Percentiles rank a stretch among this genome's conserved stretches.
phyloP scores from a whole-genome alignment of 2,113 vertebrate genomes.

The Terrapene triunguis region DNA sequence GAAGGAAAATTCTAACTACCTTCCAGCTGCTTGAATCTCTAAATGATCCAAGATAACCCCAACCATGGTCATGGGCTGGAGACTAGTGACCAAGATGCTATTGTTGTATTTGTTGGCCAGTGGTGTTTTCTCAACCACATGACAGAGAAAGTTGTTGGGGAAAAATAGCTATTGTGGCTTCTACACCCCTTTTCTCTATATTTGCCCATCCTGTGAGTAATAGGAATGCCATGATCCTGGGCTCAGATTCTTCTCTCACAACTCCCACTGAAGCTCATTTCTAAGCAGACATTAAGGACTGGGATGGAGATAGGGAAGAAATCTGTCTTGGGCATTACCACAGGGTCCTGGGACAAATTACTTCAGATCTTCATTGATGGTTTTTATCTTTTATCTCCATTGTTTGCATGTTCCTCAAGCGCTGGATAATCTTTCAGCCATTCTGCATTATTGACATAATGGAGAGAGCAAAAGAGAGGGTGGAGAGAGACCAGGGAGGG shows the following conservation, averaged over 20 bases:
- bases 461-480: neutral
- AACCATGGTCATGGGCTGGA: rapidly evolving
- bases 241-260: neutral
- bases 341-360: neutral
- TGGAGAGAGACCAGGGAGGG: neutral
- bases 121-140: neutral
- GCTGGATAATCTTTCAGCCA: neutral
- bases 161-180: neutral
- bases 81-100: neutral
- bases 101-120: neutral
- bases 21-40: conserved; percentile 31
- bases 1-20: conserved; percentile 5
- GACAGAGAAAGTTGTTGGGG: neutral
- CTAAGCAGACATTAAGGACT: neutral
- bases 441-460: neutral
- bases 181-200: neutral
- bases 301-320: neutral
- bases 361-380: neutral
- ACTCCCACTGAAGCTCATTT: neutral
- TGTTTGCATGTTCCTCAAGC: neutral
- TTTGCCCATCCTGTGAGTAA: neutral
- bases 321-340: neutral
- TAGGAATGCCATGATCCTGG: neutral
- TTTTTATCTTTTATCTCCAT: conserved; percentile 2
- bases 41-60: conserved; percentile 27